A percentile compares a stretch with the other conserved stretches of the same genome.
These are phyloP conservation scores for Carcharodon carcharias DNA, from an alignment of 2,797 vertebrate genomes.

Conservation along the genomic window DNA sequence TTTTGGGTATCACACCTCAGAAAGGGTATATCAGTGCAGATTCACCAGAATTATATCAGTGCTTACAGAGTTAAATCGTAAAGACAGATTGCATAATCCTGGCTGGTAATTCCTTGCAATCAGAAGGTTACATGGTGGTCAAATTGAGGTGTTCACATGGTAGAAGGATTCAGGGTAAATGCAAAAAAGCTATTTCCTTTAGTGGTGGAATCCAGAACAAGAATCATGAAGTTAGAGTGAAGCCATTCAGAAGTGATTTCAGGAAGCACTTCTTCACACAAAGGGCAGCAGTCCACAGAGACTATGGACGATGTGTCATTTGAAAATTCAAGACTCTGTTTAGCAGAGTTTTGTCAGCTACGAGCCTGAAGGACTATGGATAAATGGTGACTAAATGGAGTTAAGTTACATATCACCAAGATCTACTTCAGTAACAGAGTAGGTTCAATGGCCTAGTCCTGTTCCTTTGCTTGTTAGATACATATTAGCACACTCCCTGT, in stretches of 20 bases:
- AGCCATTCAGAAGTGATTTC: background rate
- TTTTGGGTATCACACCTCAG: background rate
- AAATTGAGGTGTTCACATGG: background rate
- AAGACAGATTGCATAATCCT: background rate
- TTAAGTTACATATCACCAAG: too few species aligned
- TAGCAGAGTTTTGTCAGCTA: background rate
- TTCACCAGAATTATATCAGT: background rate
- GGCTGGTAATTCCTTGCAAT: background rate
- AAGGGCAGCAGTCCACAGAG: too few species aligned
- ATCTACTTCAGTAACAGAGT: too few species aligned
- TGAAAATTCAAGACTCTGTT: background rate
- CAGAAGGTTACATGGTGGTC: background rate
- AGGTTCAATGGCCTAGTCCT: too few species aligned
- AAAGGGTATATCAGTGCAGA: background rate
- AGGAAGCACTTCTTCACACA: background rate
- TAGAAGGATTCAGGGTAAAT: background rate
- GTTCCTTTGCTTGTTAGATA: too few species aligned
- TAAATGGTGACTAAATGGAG: background rate
- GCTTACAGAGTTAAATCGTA: background rate
- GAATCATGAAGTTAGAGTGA: background rate
- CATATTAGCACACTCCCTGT: too few species aligned
- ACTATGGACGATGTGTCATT: too few species aligned
- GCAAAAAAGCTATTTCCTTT: background rate
- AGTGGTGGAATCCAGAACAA: background rate
- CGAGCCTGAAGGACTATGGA: background rate